Conservation (phyloP, 2,888 invertebrate genomes). For the Morinoia aosen region DNA sequence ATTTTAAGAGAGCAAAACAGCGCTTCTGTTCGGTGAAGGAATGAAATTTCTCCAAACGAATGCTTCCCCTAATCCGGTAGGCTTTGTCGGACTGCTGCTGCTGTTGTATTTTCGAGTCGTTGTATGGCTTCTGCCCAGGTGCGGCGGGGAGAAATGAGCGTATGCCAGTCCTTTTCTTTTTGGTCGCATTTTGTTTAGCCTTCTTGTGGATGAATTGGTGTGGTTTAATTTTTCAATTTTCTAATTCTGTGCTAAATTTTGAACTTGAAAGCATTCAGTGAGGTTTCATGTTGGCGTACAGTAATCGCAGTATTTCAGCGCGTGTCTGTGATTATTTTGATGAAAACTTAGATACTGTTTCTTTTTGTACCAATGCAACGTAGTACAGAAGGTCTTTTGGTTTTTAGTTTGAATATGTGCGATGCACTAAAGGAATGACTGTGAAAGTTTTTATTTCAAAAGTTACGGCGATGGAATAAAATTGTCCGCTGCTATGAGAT, state of each 20-base stretch:
- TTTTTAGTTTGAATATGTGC: too few relatives aligned
- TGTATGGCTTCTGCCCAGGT: not conserved
- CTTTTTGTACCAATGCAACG: too few relatives aligned
- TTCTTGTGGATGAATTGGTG: not conserved
- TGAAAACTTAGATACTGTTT: too few relatives aligned
- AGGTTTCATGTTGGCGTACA: not conserved
- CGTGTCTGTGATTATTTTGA: not conserved
- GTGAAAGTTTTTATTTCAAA: too few relatives aligned
- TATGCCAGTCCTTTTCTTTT: not conserved
- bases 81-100: not conserved
- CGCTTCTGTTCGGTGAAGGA: not conserved
- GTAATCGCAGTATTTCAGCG: not conserved
- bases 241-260: not conserved
- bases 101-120: not conserved
- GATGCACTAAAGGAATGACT: too few relatives aligned
- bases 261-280: not conserved
- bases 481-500: too few relatives aligned
- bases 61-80: not conserved
- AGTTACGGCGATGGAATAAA: too few relatives aligned
- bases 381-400: too few relatives aligned
- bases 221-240: not conserved
- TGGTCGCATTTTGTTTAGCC: not conserved
- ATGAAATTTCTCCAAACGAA: not conserved
- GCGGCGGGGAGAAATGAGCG: not conserved
- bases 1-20: conserved; percentile 17